Conservation (phyloP, 1,140 invertebrate species). For the Oreohelix idahoensis region DNA sequence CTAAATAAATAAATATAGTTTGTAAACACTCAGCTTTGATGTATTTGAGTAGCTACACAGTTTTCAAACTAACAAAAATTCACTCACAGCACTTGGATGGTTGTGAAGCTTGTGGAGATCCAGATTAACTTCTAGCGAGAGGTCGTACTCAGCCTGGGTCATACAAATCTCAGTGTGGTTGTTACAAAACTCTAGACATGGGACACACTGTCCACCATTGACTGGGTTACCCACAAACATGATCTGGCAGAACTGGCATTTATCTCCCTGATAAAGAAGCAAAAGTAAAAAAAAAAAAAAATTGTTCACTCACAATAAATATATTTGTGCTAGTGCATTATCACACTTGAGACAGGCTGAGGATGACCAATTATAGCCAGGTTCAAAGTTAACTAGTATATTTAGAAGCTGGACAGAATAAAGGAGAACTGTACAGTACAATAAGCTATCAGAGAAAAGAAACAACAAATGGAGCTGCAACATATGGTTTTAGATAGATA, state of each 20-base stretch:
- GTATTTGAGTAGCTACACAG: no score
- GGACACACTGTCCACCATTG: slow-evolving; percentile 87
- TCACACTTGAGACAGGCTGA: no score
- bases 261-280: slow-evolving; percentile 73
- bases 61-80: neutral
- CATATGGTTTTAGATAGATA: no score
- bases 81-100: neutral
- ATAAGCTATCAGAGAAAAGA: no score
- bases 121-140: neutral
- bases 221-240: slow-evolving; percentile 92
- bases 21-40: no score
- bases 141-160: slow-evolving; percentile 33
- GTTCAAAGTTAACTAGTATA: no score
- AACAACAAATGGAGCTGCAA: no score
- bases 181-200: slow-evolving; percentile 91
- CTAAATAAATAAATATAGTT: no score
- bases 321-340: no score
- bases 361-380: no score
- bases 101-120: neutral
- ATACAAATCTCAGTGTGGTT: slow-evolving; percentile 89
- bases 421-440: no score
- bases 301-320: neutral
- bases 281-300: neutral
- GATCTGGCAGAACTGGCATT: slow-evolving; percentile 90
- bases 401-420: no score